Evolutionary conservation across 2,797 vertebrate genomes (phyloP).

Genomic region (Argyrosomus regius): DNA sequence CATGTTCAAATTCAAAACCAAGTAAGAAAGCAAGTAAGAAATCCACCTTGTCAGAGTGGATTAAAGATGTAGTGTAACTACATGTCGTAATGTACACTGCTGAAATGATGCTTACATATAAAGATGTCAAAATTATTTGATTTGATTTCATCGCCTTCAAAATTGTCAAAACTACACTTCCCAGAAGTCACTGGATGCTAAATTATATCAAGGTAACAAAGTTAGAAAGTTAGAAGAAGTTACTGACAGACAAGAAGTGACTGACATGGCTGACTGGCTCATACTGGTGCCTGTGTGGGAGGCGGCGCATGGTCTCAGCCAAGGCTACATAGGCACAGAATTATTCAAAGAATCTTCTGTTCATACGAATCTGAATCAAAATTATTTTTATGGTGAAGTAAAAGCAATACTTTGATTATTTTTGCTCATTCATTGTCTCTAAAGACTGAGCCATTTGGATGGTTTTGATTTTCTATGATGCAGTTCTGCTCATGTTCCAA

Average conservation of each 20-base stretch:
- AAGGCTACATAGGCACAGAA: conserved; percentile 34
- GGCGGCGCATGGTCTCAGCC: conserved; percentile 14
- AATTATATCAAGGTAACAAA: too few species aligned
- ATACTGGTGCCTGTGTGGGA: conserved; percentile 27
- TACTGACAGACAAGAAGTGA: conserved; percentile 27
- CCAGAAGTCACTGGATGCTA: neutral
- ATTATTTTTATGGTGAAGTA: conserved; percentile 22
- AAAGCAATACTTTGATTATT: conserved; percentile 27
- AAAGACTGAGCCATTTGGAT: conserved; percentile 6
- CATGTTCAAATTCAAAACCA: neutral
- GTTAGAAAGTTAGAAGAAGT: neutral
- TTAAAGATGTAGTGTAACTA: neutral
- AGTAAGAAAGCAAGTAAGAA: neutral
- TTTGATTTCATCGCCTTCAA: neutral
- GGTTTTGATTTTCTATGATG: conserved; percentile 2
- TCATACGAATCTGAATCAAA: conserved; percentile 14
- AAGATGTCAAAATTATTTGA: too few species aligned
- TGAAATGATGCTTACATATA: neutral
- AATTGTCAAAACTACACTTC: fast-evolving
- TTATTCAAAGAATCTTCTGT: conserved; percentile 23
- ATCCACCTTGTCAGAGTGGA: neutral
- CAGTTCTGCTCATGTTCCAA: conserved; percentile 31
- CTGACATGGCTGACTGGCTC: conserved; percentile 39
- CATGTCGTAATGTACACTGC: neutral
- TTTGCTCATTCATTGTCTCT: conserved; percentile 18